Percentiles rank a stretch among this genome's conserved stretches.
Conservation (phyloP, 2,113 vertebrate species). For the Oostethus manadensis region DNA sequence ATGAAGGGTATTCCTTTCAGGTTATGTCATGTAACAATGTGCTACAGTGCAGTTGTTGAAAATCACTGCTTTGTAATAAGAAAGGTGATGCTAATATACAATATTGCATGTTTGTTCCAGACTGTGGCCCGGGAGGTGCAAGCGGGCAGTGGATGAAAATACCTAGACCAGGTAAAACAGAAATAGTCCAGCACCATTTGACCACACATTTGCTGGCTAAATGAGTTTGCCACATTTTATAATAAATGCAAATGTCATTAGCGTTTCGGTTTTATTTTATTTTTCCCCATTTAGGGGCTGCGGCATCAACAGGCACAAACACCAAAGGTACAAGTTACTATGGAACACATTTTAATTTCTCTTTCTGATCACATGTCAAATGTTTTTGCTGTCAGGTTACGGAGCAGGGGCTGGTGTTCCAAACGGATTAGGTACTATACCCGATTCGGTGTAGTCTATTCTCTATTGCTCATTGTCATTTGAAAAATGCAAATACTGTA, state of each 20-base stretch:
- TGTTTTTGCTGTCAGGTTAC: slow-evolving; percentile 25
- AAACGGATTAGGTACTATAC: slow-evolving; percentile 29
- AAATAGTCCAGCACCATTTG: not conserved
- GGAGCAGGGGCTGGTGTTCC: slow-evolving; percentile 33
- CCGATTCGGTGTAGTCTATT: slow-evolving; percentile 33
- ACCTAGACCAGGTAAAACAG: slow-evolving; percentile 55
- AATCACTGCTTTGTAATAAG: not conserved
- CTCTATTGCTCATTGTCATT: not conserved
- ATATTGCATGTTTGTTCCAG: slow-evolving; percentile 37
- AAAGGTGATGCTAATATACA: not conserved
- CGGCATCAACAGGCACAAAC: slow-evolving; percentile 24
- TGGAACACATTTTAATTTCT: not conserved
- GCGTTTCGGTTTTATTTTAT: not conserved
- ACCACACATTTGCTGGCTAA: not conserved
- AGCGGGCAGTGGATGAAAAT: slow-evolving; percentile 71
- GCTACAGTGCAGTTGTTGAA: not conserved
- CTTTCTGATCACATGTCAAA: not conserved
- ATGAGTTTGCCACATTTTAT: not conserved
- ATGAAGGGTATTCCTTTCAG: no score
- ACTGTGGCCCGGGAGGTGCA: slow-evolving; percentile 60
- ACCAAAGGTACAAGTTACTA: slow-evolving; percentile 35
- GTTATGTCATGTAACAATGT: not conserved
- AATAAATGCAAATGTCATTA: not conserved
- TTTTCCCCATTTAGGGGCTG: slow-evolving; percentile 30
- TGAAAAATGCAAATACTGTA: not conserved